Conservation (phyloP, 1,140 invertebrate genomes). For the Aphelinus certus region DNA sequence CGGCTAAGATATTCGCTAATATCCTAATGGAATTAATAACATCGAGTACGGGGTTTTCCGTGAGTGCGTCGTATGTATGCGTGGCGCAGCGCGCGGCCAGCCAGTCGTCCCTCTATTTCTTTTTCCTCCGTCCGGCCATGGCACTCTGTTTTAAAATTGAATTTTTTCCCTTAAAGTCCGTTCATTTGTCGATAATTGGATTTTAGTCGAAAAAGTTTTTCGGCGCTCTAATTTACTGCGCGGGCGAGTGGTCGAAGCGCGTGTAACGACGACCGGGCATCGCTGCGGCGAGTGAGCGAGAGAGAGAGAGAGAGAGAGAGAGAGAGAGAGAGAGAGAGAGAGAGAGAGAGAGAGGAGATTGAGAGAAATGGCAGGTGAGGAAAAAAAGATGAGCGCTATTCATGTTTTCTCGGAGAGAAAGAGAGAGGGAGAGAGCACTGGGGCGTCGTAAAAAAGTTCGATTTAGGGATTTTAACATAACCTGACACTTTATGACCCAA, state of each 20-base stretch:
- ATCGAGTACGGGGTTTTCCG: neutral
- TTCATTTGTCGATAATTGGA: constrained; percentile 38
- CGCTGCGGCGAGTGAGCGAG: too few relatives aligned
- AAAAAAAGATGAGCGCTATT: constrained; percentile 26
- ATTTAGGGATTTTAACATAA: constrained; percentile 42
- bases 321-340: too few relatives aligned
- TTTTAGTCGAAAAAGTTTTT: constrained; percentile 34
- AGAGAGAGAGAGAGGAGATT: too few relatives aligned
- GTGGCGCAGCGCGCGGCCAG: neutral
- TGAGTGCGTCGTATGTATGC: too few relatives aligned
- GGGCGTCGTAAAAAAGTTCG: constrained; percentile 41
- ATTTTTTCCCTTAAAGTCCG: constrained; percentile 16
- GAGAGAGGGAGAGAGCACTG: constrained; percentile 3
- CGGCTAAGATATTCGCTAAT: constrained; percentile 21
- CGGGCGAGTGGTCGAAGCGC: neutral
- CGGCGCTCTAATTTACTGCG: constrained; percentile 33
- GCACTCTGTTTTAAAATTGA: constrained; percentile 19
- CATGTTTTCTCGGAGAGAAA: constrained; percentile 29
- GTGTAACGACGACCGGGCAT: constrained; percentile 21
- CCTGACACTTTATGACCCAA: constrained; percentile 39
- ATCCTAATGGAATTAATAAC: constrained; percentile 22
- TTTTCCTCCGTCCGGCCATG: neutral
- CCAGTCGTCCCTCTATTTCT: neutral
- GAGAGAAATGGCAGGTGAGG: neutral
- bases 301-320: too few relatives aligned